Evolutionary conservation across 2,797 vertebrate species (phyloP).

Genomic region (Syndactyla subalaris): DNA sequence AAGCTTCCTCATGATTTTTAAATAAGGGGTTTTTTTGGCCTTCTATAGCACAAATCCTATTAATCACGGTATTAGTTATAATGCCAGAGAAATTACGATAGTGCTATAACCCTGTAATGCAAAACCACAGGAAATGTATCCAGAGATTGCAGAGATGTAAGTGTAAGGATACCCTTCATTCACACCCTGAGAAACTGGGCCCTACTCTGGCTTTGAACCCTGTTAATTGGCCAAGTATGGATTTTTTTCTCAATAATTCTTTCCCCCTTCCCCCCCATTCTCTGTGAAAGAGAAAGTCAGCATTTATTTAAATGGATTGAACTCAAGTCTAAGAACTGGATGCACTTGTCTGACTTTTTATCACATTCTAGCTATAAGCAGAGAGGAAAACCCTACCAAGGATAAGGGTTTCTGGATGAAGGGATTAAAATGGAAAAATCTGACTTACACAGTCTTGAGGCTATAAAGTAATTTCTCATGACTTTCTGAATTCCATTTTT

Average conservation of each 20-base stretch:
- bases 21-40: background rate
- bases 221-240: background rate
- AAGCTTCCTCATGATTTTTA: slow-evolving; percentile 66
- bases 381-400: background rate
- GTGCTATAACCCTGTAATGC: slow-evolving; percentile 9
- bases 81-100: slow-evolving; percentile 10
- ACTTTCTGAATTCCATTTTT: background rate
- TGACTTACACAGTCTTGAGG: background rate
- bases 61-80: slow-evolving; percentile 56
- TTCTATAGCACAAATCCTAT: slow-evolving; percentile 47
- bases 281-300: slow-evolving; percentile 29
- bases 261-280: background rate
- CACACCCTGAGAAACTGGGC: background rate
- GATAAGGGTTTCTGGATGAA: background rate
- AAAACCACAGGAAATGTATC: slow-evolving; percentile 40
- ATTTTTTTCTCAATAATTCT: background rate
- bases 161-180: slow-evolving; percentile 26
- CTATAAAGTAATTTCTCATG: background rate
- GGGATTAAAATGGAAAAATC: background rate
- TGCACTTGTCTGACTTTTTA: background rate
- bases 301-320: slow-evolving; percentile 50
- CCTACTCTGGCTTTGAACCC: slow-evolving; percentile 32
- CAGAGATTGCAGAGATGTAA: background rate
- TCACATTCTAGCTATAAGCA: background rate
- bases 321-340: background rate